Conservation (phyloP, 1,140 invertebrate species). For the Myzus persicae region DNA sequence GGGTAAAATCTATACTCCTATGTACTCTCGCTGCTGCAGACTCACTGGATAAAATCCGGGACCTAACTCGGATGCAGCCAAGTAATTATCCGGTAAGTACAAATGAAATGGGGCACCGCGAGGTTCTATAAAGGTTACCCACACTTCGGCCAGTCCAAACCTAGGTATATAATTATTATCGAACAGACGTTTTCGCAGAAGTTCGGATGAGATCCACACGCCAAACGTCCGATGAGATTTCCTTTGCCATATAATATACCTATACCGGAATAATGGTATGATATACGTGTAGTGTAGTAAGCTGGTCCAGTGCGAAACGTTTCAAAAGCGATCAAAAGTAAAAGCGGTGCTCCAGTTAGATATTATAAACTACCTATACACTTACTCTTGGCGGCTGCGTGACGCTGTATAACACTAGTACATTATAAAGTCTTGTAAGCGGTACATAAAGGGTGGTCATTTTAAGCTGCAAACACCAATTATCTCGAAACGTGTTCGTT, state of each 20-base stretch:
- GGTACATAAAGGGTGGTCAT: not conserved
- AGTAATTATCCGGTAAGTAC: not conserved
- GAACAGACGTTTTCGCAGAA: not conserved
- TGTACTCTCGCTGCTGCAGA: not conserved
- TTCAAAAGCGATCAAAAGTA: not conserved
- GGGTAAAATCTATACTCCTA: not conserved
- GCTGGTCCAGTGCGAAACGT: not conserved
- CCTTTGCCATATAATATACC: not conserved
- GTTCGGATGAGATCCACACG: not conserved
- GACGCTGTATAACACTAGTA: not conserved
- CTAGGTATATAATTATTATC: no score
- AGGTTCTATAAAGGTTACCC: not conserved
- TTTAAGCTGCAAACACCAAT: not conserved
- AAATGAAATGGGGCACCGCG: no score
- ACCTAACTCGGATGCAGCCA: not conserved
- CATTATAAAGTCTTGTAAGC: not conserved
- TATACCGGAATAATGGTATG: not conserved
- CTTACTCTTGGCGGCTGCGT: not conserved
- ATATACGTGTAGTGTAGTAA: not conserved
- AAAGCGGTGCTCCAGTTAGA: slow-evolving; percentile 18
- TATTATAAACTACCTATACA: not conserved
- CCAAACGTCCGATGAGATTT: not conserved
- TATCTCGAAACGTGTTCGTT: not conserved
- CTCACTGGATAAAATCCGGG: not conserved
- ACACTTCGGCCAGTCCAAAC: no score